phyloP scores from a whole-genome alignment of 2,113 vertebrate genomes.

The Porphyrio hochstetteri region DNA sequence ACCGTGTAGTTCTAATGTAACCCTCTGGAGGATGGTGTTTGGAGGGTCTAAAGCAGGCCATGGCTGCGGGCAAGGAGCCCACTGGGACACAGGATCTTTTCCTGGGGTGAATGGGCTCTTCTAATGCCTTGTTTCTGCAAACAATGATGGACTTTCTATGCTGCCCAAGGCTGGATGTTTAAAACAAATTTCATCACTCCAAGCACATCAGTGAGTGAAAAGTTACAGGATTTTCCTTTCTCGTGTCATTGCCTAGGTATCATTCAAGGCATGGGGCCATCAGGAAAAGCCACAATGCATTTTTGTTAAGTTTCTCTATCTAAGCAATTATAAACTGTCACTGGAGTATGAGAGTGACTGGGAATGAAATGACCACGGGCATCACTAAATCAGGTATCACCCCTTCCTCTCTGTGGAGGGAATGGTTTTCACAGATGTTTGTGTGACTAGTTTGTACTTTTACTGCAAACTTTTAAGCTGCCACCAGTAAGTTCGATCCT shows the following conservation, averaged over 20 bases:
- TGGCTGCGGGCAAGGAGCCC: not conserved
- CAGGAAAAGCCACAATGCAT: not conserved
- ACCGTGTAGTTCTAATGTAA: fast-evolving
- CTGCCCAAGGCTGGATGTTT: not conserved
- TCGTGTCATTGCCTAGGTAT: not conserved
- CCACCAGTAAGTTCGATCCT: constrained; percentile 46
- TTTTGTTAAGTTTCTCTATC: not conserved
- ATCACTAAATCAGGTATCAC: constrained; percentile 28
- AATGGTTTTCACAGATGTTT: constrained; percentile 11
- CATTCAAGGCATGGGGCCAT: not conserved
- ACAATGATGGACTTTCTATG: not conserved
- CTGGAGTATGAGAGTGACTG: not conserved
- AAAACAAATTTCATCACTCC: not conserved
- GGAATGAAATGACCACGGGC: not conserved
- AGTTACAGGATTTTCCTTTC: not conserved
- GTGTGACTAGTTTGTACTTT: constrained; percentile 23
- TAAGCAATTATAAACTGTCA: constrained; percentile 1
- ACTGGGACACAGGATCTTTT: not conserved
- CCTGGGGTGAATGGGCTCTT: not conserved
- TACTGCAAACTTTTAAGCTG: constrained; percentile 29
- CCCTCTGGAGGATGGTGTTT: not conserved
- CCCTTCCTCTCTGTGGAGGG: not conserved
- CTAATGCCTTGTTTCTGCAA: not conserved
- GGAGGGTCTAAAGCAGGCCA: not conserved
- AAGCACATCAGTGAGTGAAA: not conserved